A percentile compares a stretch with the other conserved stretches of the same genome.
These are phyloP conservation scores for Cataglyphis livida DNA, from an alignment of 2,888 invertebrate genomes.

Conservation along the genomic window DNA sequence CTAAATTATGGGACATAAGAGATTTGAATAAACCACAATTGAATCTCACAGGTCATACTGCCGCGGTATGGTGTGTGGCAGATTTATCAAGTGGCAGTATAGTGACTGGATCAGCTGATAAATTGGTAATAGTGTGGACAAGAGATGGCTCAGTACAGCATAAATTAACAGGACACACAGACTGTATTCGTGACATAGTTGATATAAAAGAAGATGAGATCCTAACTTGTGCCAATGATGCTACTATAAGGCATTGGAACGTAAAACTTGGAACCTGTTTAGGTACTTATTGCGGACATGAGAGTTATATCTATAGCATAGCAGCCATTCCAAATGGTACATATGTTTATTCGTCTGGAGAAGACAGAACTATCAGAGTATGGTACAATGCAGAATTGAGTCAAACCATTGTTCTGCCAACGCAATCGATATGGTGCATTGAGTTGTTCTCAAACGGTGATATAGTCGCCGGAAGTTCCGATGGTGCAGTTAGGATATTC, in stretches of 20 bases:
- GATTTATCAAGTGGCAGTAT: constrained; percentile 88
- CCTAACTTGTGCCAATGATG: constrained; percentile 97
- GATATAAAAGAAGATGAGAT: constrained; percentile 91
- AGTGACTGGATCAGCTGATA: constrained; percentile 97
- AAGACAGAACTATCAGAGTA: constrained; percentile 94
- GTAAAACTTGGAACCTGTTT: constrained; percentile 92
- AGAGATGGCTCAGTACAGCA: constrained; percentile 87
- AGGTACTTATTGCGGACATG: constrained; percentile 92
- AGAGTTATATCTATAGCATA: constrained; percentile 93
- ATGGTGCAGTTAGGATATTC: constrained; percentile 95
- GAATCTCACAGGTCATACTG: constrained; percentile 90
- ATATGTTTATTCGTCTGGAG: constrained; percentile 94
- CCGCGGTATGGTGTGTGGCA: constrained; percentile 94
- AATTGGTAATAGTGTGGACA: constrained; percentile 94
- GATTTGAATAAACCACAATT: constrained; percentile 85
- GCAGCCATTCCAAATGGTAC: constrained; percentile 85
- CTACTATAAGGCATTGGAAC: constrained; percentile 93
- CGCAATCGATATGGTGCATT: constrained; percentile 96
- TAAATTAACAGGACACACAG: constrained; percentile 92
- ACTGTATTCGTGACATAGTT: constrained; percentile 95
- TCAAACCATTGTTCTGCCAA: constrained; percentile 92
- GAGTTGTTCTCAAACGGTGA: constrained; percentile 94
- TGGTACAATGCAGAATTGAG: constrained; percentile 90
- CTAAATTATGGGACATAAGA: constrained; percentile 92
- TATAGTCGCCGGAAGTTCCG: constrained; percentile 92